phyloP scores from a whole-genome alignment of 92 coral and sea anemone species.

The Zoanthus sociatus region DNA sequence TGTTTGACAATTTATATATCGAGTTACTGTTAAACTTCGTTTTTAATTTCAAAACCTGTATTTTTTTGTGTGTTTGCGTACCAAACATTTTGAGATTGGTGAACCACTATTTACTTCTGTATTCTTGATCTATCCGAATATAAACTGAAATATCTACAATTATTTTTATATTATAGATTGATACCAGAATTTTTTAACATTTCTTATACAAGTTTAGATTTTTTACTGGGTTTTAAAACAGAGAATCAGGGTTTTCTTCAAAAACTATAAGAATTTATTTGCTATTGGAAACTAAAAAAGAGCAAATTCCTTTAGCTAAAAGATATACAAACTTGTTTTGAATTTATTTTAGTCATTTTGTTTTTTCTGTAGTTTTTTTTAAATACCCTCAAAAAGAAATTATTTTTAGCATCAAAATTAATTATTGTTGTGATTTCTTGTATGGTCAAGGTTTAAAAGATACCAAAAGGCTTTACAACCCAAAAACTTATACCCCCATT shows the following conservation, averaged over 20 bases:
- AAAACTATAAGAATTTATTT: background rate
- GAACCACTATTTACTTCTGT: background rate
- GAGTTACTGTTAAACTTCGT: background rate
- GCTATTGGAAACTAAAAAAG: background rate
- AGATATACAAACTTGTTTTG: constrained; percentile 3
- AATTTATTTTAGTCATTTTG: constrained; percentile 10
- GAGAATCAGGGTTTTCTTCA: background rate
- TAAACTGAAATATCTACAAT: no score
- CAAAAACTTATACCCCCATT: background rate
- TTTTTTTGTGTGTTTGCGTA: background rate
- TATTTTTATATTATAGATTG: no score
- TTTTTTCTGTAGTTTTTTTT: constrained; percentile 16
- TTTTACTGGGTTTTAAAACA: no score
- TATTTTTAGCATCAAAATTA: background rate
- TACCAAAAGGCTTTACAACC: constrained; percentile 11
- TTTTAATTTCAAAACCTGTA: background rate
- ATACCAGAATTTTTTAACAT: no score
- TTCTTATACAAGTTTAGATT: no score
- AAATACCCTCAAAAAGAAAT: background rate
- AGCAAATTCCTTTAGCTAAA: constrained; percentile 6
- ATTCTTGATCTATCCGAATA: background rate
- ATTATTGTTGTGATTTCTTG: constrained; percentile 15
- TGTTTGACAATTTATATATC: background rate
- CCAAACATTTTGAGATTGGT: constrained; percentile 12
- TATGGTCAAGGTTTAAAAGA: background rate